phyloP scores from a whole-genome alignment of 1,140 invertebrate species.

The Choristoneura fumiferana region DNA sequence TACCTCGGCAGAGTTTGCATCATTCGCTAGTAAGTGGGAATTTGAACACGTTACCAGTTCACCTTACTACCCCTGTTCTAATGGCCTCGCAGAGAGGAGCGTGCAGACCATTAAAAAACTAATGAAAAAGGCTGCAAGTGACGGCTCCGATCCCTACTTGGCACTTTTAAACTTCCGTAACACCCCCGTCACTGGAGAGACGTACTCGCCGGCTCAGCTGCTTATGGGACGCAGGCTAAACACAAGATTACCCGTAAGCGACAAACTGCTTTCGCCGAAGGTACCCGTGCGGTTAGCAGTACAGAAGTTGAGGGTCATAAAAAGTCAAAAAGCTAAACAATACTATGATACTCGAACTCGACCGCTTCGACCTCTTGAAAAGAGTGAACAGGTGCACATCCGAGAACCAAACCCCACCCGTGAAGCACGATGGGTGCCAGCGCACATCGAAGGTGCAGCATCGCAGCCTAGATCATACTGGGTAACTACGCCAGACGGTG shows the following conservation, averaged over 20 bases:
- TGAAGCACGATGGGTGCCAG: background rate
- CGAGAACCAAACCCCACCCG: background rate
- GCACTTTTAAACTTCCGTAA: conserved; percentile 16
- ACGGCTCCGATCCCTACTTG: background rate
- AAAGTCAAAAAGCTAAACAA: background rate
- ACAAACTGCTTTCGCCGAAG: background rate
- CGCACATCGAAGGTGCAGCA: background rate
- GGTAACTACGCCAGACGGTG: background rate
- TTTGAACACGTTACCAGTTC: conserved; percentile 35
- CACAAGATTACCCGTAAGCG: background rate
- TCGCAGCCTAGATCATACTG: conserved; percentile 6
- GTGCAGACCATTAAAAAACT: conserved; percentile 49
- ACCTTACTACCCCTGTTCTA: conserved; percentile 49
- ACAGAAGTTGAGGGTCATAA: background rate
- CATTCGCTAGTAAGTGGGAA: conserved; percentile 35
- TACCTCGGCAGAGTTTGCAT: conserved; percentile 27
- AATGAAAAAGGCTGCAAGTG: conserved; percentile 29
- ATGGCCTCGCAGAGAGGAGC: conserved; percentile 50
- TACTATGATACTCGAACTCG: conserved; percentile 4
- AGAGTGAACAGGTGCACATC: background rate
- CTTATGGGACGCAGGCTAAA: conserved; percentile 17
- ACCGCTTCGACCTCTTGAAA: background rate
- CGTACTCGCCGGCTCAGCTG: conserved; percentile 20
- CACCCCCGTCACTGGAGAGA: background rate
- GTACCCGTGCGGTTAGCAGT: background rate